phyloP scores from a whole-genome alignment of 2,797 vertebrate species.

The Triplophysa yarkandensis region DNA sequence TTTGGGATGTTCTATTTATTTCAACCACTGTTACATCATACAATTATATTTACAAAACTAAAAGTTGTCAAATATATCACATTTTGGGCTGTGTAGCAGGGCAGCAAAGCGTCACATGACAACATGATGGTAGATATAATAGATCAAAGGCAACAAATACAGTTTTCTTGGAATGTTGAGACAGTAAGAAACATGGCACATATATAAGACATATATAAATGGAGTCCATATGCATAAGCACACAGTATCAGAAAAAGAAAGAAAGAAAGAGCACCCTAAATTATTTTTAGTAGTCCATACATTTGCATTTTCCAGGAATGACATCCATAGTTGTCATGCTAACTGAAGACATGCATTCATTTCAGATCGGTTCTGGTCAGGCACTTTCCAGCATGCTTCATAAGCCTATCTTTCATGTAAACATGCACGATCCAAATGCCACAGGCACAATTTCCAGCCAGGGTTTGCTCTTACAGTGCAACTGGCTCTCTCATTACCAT shows the following conservation, averaged over 20 bases:
- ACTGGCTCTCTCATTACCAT: constrained; percentile 14
- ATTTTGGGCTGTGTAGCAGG: constrained; percentile 74
- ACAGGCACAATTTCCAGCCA: constrained; percentile 36
- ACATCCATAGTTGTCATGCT: constrained; percentile 65
- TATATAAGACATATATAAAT: constrained; percentile 71
- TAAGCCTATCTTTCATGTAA: constrained; percentile 11
- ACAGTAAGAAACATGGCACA: constrained; percentile 70
- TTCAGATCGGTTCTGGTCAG: constrained; percentile 49
- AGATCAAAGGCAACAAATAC: constrained; percentile 69
- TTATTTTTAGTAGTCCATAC: constrained; percentile 30
- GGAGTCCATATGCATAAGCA: constrained; percentile 66
- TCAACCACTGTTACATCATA: neutral
- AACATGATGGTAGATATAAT: constrained; percentile 76
- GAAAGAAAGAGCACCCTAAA: constrained; percentile 20
- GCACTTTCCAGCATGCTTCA: constrained; percentile 64
- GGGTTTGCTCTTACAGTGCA: constrained; percentile 38
- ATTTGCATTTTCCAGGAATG: constrained; percentile 46
- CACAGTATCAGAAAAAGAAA: constrained; percentile 36
- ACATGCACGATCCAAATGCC: constrained; percentile 52
- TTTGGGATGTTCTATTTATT: neutral
- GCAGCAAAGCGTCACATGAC: constrained; percentile 76
- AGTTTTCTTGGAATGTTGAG: constrained; percentile 65
- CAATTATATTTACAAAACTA: neutral
- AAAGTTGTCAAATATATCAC: neutral
- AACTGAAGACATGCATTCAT: constrained; percentile 62